phyloP scores from a whole-genome alignment of 2,797 vertebrate genomes.

The Oophaga sylvatica region DNA sequence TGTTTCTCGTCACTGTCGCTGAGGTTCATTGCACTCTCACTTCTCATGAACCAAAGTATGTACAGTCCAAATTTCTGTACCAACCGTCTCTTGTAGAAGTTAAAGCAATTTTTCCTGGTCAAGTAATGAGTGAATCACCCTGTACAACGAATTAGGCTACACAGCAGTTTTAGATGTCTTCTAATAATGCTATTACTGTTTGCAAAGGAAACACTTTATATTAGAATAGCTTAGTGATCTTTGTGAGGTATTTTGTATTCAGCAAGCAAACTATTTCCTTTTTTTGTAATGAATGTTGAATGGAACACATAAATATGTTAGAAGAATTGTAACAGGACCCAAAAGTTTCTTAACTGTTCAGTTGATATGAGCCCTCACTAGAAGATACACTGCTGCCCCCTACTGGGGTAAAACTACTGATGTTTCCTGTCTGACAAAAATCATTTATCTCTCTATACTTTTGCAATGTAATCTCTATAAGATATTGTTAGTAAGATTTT shows the following conservation, averaged over 20 bases:
- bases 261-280: background rate
- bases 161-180: background rate
- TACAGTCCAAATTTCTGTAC: no score
- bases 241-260: background rate
- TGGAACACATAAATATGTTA: background rate
- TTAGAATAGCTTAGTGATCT: background rate
- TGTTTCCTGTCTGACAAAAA: background rate
- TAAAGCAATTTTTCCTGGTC: no score
- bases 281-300: background rate
- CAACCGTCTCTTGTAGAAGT: no score
- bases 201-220: background rate
- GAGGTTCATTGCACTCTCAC: no score
- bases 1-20: no score
- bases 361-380: background rate
- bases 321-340: background rate
- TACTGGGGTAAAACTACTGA: background rate
- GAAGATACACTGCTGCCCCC: slow-evolving; percentile 43
- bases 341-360: background rate
- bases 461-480: no score
- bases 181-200: background rate
- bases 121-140: no score
- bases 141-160: no score
- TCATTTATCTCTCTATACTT: no score
- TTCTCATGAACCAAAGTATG: no score
- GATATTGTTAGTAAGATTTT: no score